These are phyloP conservation scores for Sander lucioperca DNA, from an alignment of 2,113 vertebrate genomes.

Conservation along the genomic window DNA sequence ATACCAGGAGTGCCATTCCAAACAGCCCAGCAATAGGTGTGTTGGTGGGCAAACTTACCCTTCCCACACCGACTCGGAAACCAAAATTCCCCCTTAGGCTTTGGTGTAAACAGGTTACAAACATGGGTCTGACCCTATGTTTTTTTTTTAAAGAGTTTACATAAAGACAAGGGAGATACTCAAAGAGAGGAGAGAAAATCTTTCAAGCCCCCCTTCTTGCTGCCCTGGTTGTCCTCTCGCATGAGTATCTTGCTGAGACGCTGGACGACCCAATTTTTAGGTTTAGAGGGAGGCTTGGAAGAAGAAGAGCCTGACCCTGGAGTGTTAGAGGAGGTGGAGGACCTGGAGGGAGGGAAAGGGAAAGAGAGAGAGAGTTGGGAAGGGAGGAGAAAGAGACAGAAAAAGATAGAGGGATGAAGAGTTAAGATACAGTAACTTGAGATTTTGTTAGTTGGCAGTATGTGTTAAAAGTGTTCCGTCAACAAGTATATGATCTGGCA, in stretches of 20 bases:
- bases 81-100: conserved; percentile 26
- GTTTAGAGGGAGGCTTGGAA: conserved; percentile 80
- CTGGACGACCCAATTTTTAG: conserved; percentile 88
- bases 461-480: conserved; percentile 31
- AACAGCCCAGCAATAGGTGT: conserved; percentile 45
- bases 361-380: background rate
- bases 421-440: conserved; percentile 24
- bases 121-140: conserved; percentile 5
- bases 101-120: conserved; percentile 43
- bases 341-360: conserved; percentile 48
- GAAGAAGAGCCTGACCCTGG: conserved; percentile 68
- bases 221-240: conserved; percentile 85
- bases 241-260: conserved; percentile 91
- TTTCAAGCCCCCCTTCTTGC: conserved; percentile 87
- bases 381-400: background rate
- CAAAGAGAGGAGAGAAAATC: conserved; percentile 92
- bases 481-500: conserved; percentile 18
- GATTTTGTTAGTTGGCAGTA: conserved; percentile 51
- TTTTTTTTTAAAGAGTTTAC: conserved; percentile 12
- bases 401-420: background rate
- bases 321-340: conserved; percentile 71
- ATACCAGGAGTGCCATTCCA: conserved; percentile 54
- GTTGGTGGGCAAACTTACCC: conserved; percentile 52
- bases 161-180: conserved; percentile 52
- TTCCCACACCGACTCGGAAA: conserved; percentile 36